Evolutionary conservation across 2,888 invertebrate species (phyloP), one percentile per base, ranked within the genome.

Genomic region (Eilema sororculum): DNA sequence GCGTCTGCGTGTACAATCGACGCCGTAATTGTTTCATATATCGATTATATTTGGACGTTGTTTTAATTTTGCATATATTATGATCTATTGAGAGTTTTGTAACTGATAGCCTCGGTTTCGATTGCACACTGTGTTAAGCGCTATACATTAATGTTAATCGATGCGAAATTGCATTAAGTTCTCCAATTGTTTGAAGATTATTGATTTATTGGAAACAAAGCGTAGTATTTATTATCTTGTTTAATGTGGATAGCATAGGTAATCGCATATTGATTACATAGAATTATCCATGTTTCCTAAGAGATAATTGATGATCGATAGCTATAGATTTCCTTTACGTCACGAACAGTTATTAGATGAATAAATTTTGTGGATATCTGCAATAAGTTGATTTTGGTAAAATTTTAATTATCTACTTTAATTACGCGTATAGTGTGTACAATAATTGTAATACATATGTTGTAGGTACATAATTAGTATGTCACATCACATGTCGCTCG

Each of bases 1-100:
- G 71, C 66, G 63, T 57, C 68, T 77, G 73, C 75, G 71, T 74
- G 79, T 81, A 83, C 83, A 79, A 41, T 83, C 79, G 72, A 65
- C 62, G 73, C 67, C 79, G 78, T 72, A 73, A 81, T 60, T 73
- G 65, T 72, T 77, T 74, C 33, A 73, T 76, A 61, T 59, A 74
- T 78, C 13, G 37, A 71, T 74, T 30, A 75, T 72, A 76, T 79
- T 81, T 75, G 56, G 72, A 67, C 75, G 67, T 63, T 65, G 69
- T 71, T 74, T 67, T 72, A 67, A 73, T 75, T 76, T 75, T 65
- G 66, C 71, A 82, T 82, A 72, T 70, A 76, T 79, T 75, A 78
- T 73, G 66, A 74, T 80, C 61, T 64, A 24, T 60, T 56, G 46
- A 60, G 10, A n/a, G 46, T 70, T 65, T 72, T 64, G 59, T 71